A percentile compares a stretch with the other conserved stretches of the same genome.
These are phyloP conservation scores for Drosophila nebulosa DNA, from an alignment of 1,140 invertebrate species.

Conservation along the genomic window DNA sequence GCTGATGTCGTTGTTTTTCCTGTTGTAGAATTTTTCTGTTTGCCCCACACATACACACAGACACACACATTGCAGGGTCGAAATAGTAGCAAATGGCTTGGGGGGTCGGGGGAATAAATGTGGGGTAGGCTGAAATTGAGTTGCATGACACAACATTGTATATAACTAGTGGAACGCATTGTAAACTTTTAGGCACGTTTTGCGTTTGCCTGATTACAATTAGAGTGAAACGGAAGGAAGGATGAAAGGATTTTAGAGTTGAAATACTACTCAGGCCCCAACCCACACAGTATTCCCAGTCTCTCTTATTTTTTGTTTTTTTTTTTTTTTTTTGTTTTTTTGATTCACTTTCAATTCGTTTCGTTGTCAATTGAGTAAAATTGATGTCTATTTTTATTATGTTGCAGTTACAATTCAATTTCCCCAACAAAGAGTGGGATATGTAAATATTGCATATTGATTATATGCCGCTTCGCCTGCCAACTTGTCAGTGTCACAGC, in stretches of 20 bases:
- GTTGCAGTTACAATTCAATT: conserved; percentile 50
- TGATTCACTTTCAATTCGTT: conserved; percentile 50
- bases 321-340: too few relatives aligned
- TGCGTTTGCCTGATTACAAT: conserved; percentile 36
- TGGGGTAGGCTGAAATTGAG: conserved; percentile 32
- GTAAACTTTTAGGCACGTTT: conserved; percentile 31
- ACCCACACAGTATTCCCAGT: not conserved
- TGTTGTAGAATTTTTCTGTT: conserved; percentile 9
- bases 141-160: conserved; percentile 22
- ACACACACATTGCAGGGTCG: conserved; percentile 17
- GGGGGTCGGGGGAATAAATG: not conserved
- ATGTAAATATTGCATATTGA: conserved; percentile 66
- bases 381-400: conserved; percentile 58
- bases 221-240: conserved; percentile 5
- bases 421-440: not conserved
- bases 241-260: not conserved
- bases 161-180: conserved; percentile 10
- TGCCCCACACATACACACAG: conserved; percentile 18
- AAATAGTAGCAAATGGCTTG: not conserved
- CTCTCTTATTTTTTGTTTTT: conserved; percentile 3
- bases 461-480: conserved; percentile 65
- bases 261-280: too few relatives aligned
- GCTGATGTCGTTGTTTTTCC: conserved; percentile 33
- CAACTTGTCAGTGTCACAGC: conserved; percentile 62
- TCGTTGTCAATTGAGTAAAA: conserved; percentile 53